Evolutionary conservation across 2,113 vertebrate genomes (phyloP), one percentile per base, ranked within the genome.

Genomic region (Corythornis madagascariensis): DNA sequence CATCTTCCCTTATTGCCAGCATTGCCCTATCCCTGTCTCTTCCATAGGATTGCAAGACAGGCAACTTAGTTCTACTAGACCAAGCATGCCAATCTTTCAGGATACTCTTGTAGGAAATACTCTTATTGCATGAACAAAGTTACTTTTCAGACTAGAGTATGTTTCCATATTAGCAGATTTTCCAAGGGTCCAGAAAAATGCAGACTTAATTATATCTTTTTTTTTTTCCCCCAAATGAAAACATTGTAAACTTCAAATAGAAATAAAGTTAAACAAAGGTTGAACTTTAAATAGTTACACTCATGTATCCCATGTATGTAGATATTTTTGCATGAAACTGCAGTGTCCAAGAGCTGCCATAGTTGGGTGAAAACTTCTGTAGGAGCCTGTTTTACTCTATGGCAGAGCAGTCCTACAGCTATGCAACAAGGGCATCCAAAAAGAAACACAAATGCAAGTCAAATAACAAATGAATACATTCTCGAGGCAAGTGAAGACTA

Each of bases 351-450:
- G 53, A 85, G 73, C 31, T 64, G 33, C 8, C 29, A 72, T 4
- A 75, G 47, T 20, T 40, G 82, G 8, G 20, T 16, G 50, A 69
- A 47, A 69, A 25, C 33, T 67, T 55, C 33, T 38, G 7, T 11
- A 48, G 52, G 74, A 81, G 53, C 13, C 25, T 28, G 7, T 69
- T 83, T 72, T 31, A 40, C 45, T 56, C 53, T 33, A 38, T 6
- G 82, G 56, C 26, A 67, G 9, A 64, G 13, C 18, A 71, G 29
- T 66, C 56, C 65, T 78, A 59, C 13, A 90, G 52, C 19, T 70
- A 81, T 1, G 4, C 10, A 91, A 35, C 29, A 61, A 55, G 13
- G 43, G 59, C 16, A 59, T 29, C 9, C 0, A 0, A 43, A 63
- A 83, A 67, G 8, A 78, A 71, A 74, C 5, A 18, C 20, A 77